Conservation (phyloP, 2,888 invertebrate genomes). For the Synergus umbraculus region DNA sequence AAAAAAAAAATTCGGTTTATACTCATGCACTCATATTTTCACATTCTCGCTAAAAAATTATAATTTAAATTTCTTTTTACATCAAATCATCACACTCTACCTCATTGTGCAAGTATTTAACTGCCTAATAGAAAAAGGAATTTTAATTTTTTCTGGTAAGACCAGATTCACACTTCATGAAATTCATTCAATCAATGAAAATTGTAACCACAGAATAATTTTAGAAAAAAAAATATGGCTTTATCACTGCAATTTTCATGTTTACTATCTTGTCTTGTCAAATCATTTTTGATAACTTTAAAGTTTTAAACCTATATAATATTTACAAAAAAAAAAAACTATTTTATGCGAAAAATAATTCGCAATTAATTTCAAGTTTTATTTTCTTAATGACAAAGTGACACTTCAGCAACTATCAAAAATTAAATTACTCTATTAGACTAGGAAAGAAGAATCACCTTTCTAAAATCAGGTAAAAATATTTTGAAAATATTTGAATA, state of each 20-base stretch:
- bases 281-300: neutral
- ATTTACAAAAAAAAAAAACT: neutral
- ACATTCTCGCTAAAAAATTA: conserved; percentile 22
- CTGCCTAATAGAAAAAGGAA: conserved; percentile 3
- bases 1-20: neutral
- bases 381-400: conserved; percentile 15
- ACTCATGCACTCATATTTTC: conserved; percentile 4
- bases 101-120: conserved; percentile 25
- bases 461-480: neutral
- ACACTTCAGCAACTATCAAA: neutral
- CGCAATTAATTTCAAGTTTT: neutral
- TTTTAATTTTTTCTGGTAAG: neutral
- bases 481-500: neutral
- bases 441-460: conserved; percentile 12
- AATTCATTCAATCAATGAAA: conserved; percentile 6
- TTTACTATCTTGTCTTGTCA: conserved; percentile 18
- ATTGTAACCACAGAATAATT: neutral
- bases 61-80: conserved; percentile 19
- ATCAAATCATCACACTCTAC: conserved; percentile 15
- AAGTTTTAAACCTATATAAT: neutral
- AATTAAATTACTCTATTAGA: conserved; percentile 16
- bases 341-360: conserved; percentile 1
- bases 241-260: conserved; percentile 13
- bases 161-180: conserved; percentile 2
- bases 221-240: conserved; percentile 1